Conservation (phyloP, 2,888 invertebrate genomes). For the Netelia virgata region DNA sequence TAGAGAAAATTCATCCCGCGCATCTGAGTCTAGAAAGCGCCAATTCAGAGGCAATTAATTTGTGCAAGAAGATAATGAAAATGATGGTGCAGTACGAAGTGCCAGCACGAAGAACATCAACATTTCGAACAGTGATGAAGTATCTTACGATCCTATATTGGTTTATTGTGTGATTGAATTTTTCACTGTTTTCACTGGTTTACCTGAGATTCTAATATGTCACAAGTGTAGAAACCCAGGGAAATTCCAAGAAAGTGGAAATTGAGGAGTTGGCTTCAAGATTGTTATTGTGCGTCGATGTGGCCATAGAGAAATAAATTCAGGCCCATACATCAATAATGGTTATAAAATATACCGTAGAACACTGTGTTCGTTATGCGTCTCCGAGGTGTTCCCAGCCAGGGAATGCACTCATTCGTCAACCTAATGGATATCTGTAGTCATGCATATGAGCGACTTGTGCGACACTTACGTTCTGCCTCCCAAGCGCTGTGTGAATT, state of each 20-base stretch:
- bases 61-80: background rate
- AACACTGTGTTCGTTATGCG: conserved; percentile 67
- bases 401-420: conserved; percentile 72
- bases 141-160: conserved; percentile 37
- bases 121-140: conserved; percentile 39
- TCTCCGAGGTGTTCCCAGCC: conserved; percentile 60
- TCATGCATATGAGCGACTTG: conserved; percentile 40
- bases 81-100: conserved; percentile 21
- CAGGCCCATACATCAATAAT: conserved; percentile 68
- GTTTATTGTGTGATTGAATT: conserved; percentile 55
- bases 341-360: conserved; percentile 73
- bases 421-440: conserved; percentile 25
- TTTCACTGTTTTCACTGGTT: conserved; percentile 63
- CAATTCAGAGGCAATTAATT: conserved; percentile 23
- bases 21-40: background rate
- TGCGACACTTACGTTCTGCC: conserved; percentile 39
- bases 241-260: conserved; percentile 66
- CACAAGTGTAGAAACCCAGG: conserved; percentile 60
- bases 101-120: conserved; percentile 49
- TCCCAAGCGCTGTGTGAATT: conserved; percentile 53
- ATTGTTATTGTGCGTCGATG: conserved; percentile 66
- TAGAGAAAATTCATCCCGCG: conserved; percentile 8
- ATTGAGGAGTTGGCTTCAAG: conserved; percentile 73
- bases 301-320: conserved; percentile 63
- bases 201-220: conserved; percentile 64